Conservation (phyloP, 53 echinoderm and acorn worm species). For the Henricia sp. region DNA sequence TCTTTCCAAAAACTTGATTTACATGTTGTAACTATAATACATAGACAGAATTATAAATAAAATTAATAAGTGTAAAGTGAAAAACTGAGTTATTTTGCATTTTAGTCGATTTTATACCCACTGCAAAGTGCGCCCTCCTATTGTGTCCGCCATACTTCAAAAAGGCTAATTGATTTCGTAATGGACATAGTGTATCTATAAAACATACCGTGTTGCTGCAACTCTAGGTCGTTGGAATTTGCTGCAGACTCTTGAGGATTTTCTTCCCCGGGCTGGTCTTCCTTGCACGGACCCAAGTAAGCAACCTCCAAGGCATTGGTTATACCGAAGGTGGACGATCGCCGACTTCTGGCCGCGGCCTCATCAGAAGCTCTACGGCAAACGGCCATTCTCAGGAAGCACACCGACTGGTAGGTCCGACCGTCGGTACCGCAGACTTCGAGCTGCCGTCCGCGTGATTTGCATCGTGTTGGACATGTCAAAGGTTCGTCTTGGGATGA, state of each 20-base stretch:
- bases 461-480: background rate
- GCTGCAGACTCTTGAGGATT: background rate
- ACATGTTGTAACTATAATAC: too few species aligned
- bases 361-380: background rate
- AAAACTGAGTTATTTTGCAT: too few species aligned
- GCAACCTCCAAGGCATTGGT: background rate
- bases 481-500: background rate
- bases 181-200: too few species aligned
- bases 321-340: background rate
- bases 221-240: background rate
- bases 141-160: too few species aligned
- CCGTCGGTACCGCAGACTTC: constrained; percentile 16
- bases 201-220: too few species aligned
- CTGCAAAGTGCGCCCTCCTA: too few species aligned
- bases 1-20: too few species aligned
- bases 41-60: too few species aligned
- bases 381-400: background rate
- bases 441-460: background rate
- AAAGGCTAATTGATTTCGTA: too few species aligned
- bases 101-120: too few species aligned
- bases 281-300: background rate
- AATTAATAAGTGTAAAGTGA: too few species aligned
- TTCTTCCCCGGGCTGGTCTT: background rate
- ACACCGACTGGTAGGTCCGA: background rate
- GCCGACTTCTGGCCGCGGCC: background rate